These are phyloP conservation scores for Anthophora plumipes DNA, from an alignment of 2,888 invertebrate genomes.

Conservation along the genomic window DNA sequence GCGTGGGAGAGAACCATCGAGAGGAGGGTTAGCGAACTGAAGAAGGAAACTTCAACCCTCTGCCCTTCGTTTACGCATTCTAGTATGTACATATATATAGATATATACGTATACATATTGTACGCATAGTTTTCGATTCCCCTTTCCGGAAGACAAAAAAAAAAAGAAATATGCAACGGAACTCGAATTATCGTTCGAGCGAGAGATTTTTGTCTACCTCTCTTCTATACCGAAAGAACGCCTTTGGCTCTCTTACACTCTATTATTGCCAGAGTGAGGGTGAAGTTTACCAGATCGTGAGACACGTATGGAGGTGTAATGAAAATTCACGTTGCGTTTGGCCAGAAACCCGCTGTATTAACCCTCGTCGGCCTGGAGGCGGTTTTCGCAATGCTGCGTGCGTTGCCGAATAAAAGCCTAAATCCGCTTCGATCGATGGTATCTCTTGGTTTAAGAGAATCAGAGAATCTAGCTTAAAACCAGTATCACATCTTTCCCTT, in stretches of 20 bases:
- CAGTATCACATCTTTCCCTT: too few species aligned
- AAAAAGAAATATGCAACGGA: conserved; percentile 42
- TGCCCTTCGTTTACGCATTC: background rate
- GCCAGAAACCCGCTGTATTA: conserved; percentile 53
- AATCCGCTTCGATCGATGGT: conserved; percentile 21
- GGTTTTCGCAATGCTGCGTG: conserved; percentile 38
- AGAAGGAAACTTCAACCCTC: conserved; percentile 30
- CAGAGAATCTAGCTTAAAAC: too few species aligned
- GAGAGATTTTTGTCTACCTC: conserved; percentile 64
- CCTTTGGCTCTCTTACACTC: conserved; percentile 1
- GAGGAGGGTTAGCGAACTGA: conserved; percentile 17
- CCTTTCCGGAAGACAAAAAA: background rate
- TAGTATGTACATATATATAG: background rate
- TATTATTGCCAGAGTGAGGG: conserved; percentile 9
- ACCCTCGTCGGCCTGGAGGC: conserved; percentile 35
- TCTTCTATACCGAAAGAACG: conserved; percentile 4
- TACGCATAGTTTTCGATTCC: conserved; percentile 34
- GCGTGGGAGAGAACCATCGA: conserved; percentile 44
- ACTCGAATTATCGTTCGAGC: conserved; percentile 66
- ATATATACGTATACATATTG: background rate
- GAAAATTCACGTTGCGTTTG: conserved; percentile 64
- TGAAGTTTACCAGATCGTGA: conserved; percentile 31
- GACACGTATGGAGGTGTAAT: conserved; percentile 61
- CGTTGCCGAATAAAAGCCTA: conserved; percentile 40
- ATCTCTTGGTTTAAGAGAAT: conserved; percentile 34